Conservation (phyloP, 2,888 invertebrate species). For the Opisthograptis luteolata region DNA sequence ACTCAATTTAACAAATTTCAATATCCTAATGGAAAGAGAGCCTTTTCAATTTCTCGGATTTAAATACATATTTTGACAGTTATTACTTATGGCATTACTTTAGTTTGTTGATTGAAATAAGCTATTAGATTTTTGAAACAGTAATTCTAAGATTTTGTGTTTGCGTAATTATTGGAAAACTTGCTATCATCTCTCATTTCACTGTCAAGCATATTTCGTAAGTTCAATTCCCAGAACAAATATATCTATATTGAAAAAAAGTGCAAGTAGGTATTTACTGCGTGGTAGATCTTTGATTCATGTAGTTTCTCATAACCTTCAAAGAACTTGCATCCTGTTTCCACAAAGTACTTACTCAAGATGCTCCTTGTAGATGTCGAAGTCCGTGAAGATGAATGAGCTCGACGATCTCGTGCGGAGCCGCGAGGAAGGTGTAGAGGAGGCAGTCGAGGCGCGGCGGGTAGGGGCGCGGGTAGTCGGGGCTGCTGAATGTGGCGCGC, state of each 20-base stretch:
- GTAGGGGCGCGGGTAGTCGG: slow-evolving; percentile 92
- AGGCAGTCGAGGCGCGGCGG: slow-evolving; percentile 91
- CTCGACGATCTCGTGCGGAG: slow-evolving; percentile 92
- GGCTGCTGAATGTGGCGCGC: slow-evolving; percentile 92
- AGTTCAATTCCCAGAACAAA: too few relatives aligned
- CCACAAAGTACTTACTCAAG: slow-evolving; percentile 86
- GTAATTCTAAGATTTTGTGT: too few relatives aligned
- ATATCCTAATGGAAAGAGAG: slow-evolving; percentile 25
- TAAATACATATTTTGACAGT: slow-evolving; percentile 16
- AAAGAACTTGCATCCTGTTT: too few relatives aligned
- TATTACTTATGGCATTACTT: slow-evolving; percentile 13
- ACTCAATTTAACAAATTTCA: slow-evolving; percentile 15
- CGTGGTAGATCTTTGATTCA: too few relatives aligned
- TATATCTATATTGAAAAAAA: too few relatives aligned
- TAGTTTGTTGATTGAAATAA: too few relatives aligned
- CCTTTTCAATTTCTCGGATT: slow-evolving; percentile 11
- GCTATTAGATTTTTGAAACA: too few relatives aligned
- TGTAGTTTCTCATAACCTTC: too few relatives aligned
- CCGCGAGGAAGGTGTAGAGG: slow-evolving; percentile 93
- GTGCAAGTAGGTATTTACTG: too few relatives aligned
- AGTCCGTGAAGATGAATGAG: slow-evolving; percentile 92
- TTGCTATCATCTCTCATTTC: background rate
- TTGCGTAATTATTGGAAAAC: background rate
- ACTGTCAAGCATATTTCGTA: too few relatives aligned
- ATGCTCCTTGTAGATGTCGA: slow-evolving; percentile 88